phyloP scores from a whole-genome alignment of 1,140 invertebrate genomes.

The Drosophila arawakana region DNA sequence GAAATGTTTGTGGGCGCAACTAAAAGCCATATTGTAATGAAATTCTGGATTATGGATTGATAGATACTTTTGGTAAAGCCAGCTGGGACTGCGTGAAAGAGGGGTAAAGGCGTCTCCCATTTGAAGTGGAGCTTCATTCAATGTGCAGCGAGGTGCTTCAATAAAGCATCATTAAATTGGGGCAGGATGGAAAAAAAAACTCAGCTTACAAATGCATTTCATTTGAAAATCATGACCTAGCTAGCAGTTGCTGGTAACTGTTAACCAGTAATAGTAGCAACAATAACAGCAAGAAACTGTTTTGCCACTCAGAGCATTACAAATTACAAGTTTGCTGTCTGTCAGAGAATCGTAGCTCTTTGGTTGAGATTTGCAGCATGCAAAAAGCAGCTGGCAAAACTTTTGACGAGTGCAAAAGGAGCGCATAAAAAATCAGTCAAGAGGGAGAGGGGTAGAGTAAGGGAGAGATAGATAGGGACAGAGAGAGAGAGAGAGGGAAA shows the following conservation, averaged over 20 bases:
- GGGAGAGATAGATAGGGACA: neutral
- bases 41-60: slow-evolving; percentile 13
- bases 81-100: too few relatives aligned
- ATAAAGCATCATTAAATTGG: slow-evolving; percentile 79
- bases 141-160: slow-evolving; percentile 38
- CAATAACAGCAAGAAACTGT: slow-evolving; percentile 18
- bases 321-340: slow-evolving; percentile 72
- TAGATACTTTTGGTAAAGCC: neutral
- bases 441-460: neutral
- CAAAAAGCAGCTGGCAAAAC: slow-evolving; percentile 43
- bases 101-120: too few relatives aligned
- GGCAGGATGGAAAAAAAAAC: slow-evolving; percentile 32
- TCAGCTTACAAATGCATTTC: slow-evolving; percentile 73
- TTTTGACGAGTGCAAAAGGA: slow-evolving; percentile 48
- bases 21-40: slow-evolving; percentile 19
- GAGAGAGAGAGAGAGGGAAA: neutral
- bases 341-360: slow-evolving; percentile 48
- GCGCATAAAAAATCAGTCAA: slow-evolving; percentile 41
- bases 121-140: slow-evolving; percentile 37
- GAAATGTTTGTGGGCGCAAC: neutral
- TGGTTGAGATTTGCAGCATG: slow-evolving; percentile 17
- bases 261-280: slow-evolving; percentile 32
- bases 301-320: slow-evolving; percentile 57
- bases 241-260: slow-evolving; percentile 26
- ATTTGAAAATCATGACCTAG: slow-evolving; percentile 69